phyloP scores from a whole-genome alignment of 2,888 invertebrate genomes.

The Pyrocoelia pectoralis region DNA sequence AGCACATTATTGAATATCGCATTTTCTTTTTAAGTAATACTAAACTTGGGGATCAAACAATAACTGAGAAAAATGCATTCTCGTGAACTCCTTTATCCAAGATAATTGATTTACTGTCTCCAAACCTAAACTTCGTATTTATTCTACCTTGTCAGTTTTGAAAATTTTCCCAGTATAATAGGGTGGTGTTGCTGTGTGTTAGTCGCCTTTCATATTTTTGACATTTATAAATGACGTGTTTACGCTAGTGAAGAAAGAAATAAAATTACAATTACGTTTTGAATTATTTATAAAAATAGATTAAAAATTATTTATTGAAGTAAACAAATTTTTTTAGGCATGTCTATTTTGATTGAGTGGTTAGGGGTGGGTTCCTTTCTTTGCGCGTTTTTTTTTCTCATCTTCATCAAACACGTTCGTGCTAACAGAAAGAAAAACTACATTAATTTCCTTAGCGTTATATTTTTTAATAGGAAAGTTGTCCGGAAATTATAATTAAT shows the following conservation, averaged over 20 bases:
- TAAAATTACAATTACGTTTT: background rate
- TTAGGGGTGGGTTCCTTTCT: background rate
- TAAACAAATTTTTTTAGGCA: background rate
- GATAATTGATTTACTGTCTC: background rate
- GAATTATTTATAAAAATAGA: background rate
- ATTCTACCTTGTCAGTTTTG: background rate
- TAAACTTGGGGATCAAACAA: constrained; percentile 2
- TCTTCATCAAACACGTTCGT: background rate
- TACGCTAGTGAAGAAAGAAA: background rate
- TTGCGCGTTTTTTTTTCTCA: background rate
- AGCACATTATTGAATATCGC: background rate
- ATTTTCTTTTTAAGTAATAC: background rate
- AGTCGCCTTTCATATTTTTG: background rate
- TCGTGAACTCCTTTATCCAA: background rate
- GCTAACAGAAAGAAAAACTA: constrained; percentile 1
- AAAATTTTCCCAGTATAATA: background rate
- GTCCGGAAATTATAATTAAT: background rate
- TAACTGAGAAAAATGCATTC: background rate
- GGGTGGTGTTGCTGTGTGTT: background rate
- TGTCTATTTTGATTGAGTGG: background rate
- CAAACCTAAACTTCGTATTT: background rate
- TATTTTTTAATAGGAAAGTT: too few relatives aligned
- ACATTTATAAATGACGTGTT: constrained; percentile 4
- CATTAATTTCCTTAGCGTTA: constrained; percentile 10
- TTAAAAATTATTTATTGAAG: background rate